A percentile compares a stretch with the other conserved stretches of the same genome.
Evolutionary conservation across 2,888 invertebrate genomes (phyloP).

Genomic region (Hirtodrosophila confusa): DNA sequence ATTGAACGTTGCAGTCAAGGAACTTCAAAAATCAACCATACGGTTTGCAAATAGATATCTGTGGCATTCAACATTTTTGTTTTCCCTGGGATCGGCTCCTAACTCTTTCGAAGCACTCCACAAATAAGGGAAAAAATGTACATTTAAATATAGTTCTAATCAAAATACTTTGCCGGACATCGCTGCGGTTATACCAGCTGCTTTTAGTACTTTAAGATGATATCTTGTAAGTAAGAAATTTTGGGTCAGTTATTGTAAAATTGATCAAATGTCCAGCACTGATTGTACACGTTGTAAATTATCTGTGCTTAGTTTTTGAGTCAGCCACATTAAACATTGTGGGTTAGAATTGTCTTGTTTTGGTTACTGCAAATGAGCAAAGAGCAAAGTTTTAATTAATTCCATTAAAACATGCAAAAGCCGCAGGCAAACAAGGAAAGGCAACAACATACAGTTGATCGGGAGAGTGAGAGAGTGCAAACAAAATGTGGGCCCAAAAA

Average conservation of each 20-base stretch:
- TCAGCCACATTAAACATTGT: constrained; percentile 42
- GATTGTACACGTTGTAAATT: constrained; percentile 29
- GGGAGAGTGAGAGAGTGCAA: constrained; percentile 21
- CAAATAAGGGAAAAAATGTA: no score
- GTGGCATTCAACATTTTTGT: no score
- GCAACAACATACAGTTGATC: constrained; percentile 37
- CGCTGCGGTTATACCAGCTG: no score
- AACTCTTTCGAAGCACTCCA: no score
- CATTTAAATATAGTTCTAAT: no score
- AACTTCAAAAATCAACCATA: no score
- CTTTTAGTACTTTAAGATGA: no score
- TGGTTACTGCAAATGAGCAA: constrained; percentile 52
- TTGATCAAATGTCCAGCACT: constrained; percentile 17
- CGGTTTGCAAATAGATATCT: no score
- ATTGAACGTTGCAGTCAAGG: no score
- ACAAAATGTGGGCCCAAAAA: constrained; percentile 42
- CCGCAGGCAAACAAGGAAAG: constrained; percentile 59
- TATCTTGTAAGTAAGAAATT: not conserved
- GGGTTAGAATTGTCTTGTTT: constrained; percentile 30
- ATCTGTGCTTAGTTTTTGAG: constrained; percentile 32
- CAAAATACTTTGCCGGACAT: no score
- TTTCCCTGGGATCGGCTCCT: no score
- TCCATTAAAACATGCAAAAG: constrained; percentile 69
- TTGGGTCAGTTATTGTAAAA: not conserved
- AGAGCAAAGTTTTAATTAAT: constrained; percentile 74